Evolutionary conservation across 2,797 vertebrate species (phyloP).

Genomic region (Sciaenops ocellatus): DNA sequence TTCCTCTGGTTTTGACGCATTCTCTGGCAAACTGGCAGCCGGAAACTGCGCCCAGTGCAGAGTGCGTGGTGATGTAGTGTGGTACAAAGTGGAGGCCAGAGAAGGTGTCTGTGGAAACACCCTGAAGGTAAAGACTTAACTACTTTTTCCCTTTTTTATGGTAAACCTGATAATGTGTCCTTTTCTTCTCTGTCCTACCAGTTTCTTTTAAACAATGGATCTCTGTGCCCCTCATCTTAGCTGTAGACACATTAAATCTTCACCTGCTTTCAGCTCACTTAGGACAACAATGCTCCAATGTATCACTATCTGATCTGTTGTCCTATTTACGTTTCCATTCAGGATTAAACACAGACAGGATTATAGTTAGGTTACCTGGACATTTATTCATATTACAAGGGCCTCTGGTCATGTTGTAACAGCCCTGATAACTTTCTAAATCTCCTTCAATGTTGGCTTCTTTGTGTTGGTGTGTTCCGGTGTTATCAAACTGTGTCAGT

Average conservation of each 20-base stretch:
- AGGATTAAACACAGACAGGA: no score
- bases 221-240: background rate
- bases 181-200: background rate
- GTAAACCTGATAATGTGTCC: background rate
- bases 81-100: constrained; percentile 69
- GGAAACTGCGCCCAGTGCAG: constrained; percentile 52
- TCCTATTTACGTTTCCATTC: no score
- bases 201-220: background rate
- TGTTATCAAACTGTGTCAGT: no score
- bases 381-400: no score
- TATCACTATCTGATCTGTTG: no score
- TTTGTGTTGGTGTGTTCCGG: no score
- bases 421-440: no score
- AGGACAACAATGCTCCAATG: no score
- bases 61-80: constrained; percentile 39
- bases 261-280: no score
- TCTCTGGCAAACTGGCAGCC: constrained; percentile 70
- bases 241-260: background rate
- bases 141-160: background rate
- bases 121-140: constrained; percentile 61
- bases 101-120: constrained; percentile 73
- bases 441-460: no score
- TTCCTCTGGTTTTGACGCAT: constrained; percentile 54
- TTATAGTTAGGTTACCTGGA: no score
- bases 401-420: no score